A percentile compares a stretch with the other conserved stretches of the same genome.
These are phyloP conservation scores for Mus spicilegus DNA, from an alignment of 2,113 vertebrate species.

Conservation along the genomic window DNA sequence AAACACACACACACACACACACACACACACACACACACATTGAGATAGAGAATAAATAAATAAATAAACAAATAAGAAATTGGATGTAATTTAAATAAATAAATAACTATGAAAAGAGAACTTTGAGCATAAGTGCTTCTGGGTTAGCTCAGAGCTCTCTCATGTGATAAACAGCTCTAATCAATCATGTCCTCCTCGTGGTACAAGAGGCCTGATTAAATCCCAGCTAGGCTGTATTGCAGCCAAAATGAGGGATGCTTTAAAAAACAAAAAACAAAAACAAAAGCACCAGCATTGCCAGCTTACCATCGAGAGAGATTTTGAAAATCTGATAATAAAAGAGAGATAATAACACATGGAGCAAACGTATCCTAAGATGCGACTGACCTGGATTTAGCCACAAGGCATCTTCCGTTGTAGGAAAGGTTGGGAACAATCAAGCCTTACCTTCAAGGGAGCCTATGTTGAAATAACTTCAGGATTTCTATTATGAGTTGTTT, in stretches of 20 bases:
- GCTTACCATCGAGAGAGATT: not conserved
- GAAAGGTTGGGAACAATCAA: not conserved
- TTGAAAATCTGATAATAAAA: not conserved
- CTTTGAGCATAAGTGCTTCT: not conserved
- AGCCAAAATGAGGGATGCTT: not conserved
- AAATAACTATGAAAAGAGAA: not conserved
- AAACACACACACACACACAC: no score
- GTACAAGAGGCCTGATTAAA: not conserved
- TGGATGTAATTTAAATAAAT: not conserved
- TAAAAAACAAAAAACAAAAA: not conserved
- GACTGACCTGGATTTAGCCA: not conserved
- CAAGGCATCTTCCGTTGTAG: not conserved
- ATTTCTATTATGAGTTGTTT: conserved; percentile 7
- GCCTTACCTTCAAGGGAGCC: not conserved
- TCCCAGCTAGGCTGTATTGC: not conserved
- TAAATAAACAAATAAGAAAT: not conserved
- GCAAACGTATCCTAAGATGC: not conserved
- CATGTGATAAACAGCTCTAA: not conserved
- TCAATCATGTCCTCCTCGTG: not conserved
- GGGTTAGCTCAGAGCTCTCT: not conserved
- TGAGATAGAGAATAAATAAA: no score
- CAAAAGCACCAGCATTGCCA: not conserved
- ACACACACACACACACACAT: not conserved
- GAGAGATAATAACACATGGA: not conserved
- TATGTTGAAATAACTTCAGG: not conserved